These are phyloP conservation scores for Chrysopilus asiliformis DNA, from an alignment of 2,888 invertebrate species.

Conservation along the genomic window DNA sequence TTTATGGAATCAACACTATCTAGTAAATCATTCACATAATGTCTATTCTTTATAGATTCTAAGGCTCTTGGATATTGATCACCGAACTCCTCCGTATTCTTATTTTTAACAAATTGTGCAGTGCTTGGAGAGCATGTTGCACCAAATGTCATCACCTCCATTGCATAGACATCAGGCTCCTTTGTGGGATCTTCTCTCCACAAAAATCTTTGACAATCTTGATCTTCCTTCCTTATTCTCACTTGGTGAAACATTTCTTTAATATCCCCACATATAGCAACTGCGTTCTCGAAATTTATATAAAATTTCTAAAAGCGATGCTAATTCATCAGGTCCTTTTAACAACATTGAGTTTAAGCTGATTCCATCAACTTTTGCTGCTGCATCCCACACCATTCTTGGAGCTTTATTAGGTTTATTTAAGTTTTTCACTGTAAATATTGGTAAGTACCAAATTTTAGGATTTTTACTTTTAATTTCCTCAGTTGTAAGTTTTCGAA, in stretches of 20 bases:
- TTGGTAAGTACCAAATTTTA: constrained; percentile 17
- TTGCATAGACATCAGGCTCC: constrained; percentile 11
- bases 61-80: constrained; percentile 12
- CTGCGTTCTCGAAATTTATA: constrained; percentile 27
- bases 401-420: constrained; percentile 20
- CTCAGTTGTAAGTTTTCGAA: constrained; percentile 6
- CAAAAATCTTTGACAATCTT: constrained; percentile 20
- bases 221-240: constrained; percentile 18
- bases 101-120: constrained; percentile 15
- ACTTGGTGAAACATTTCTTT: constrained; percentile 19
- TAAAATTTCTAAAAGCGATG: constrained; percentile 24
- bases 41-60: constrained; percentile 15
- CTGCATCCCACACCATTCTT: constrained; percentile 26
- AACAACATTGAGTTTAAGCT: constrained; percentile 22
- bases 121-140: constrained; percentile 14
- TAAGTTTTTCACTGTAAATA: constrained; percentile 15
- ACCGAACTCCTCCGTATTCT: constrained; percentile 11
- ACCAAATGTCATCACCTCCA: constrained; percentile 16
- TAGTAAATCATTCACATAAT: constrained; percentile 23
- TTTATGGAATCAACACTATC: constrained; percentile 17
- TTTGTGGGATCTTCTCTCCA: constrained; percentile 17
- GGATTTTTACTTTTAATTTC: constrained; percentile 7
- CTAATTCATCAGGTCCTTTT: constrained; percentile 23
- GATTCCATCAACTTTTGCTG: constrained; percentile 19
- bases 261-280: constrained; percentile 25